Evolutionary conservation across 1,140 invertebrate species (phyloP).

Genomic region (Heliconius congener): DNA sequence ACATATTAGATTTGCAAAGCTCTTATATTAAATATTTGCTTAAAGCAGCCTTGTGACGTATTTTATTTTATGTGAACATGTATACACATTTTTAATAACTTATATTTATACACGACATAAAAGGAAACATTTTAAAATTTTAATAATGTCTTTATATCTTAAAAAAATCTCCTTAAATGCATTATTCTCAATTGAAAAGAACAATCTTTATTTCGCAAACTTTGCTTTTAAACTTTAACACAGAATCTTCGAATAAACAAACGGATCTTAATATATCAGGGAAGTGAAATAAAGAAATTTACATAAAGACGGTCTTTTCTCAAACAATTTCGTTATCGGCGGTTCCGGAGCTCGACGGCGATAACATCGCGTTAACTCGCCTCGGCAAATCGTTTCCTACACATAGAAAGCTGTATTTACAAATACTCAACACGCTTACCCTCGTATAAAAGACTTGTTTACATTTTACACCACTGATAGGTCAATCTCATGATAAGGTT

Average conservation of each 20-base stretch:
- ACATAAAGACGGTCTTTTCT: constrained; percentile 40
- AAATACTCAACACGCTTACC: constrained; percentile 30
- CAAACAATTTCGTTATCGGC: constrained; percentile 49
- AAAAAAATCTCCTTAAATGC: background rate
- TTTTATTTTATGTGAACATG: background rate
- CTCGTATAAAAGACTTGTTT: constrained; percentile 30
- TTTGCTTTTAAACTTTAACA: constrained; percentile 10
- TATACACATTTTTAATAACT: background rate
- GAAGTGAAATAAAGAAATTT: constrained; percentile 21
- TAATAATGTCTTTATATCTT: background rate
- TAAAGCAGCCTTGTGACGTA: background rate
- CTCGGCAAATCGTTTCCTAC: constrained; percentile 49
- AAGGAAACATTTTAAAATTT: too few relatives aligned
- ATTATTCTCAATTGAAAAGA: background rate
- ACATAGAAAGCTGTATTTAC: constrained; percentile 46
- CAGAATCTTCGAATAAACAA: constrained; percentile 7
- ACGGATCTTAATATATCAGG: constrained; percentile 17
- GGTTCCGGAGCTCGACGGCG: constrained; percentile 45
- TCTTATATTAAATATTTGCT: constrained; percentile 13
- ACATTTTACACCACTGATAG: constrained; percentile 16
- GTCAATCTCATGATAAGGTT: constrained; percentile 19
- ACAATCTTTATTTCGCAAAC: background rate
- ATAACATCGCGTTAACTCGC: constrained; percentile 52
- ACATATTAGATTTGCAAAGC: constrained; percentile 24
- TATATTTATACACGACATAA: background rate